These are phyloP conservation scores for Otolemur crassicaudatus DNA, from an alignment of 2,797 vertebrate genomes.

Conservation along the genomic window DNA sequence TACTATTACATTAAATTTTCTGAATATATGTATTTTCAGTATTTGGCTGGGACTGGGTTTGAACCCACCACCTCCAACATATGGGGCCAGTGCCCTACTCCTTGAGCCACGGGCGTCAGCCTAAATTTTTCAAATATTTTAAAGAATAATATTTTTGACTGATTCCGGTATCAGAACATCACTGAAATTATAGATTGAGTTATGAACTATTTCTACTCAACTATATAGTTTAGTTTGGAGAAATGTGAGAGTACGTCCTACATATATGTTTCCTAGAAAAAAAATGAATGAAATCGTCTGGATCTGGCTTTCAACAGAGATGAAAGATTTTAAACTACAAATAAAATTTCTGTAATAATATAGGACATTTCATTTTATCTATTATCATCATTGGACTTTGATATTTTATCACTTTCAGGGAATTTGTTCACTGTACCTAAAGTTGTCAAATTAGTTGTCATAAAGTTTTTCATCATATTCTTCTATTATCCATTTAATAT, in stretches of 20 bases:
- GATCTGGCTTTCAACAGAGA: neutral
- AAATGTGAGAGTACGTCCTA: neutral
- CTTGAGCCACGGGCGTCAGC: too few species aligned
- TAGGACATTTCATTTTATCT: neutral
- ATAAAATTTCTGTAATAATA: neutral
- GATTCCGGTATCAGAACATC: neutral
- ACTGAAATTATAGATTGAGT: neutral
- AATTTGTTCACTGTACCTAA: neutral
- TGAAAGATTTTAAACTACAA: neutral
- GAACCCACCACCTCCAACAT: too few species aligned
- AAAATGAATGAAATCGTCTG: neutral
- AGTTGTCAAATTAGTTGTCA: neutral
- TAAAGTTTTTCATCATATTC: neutral
- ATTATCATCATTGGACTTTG: neutral
- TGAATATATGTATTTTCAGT: neutral
- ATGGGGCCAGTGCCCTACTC: too few species aligned
- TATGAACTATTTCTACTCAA: neutral
- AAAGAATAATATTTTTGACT: neutral
- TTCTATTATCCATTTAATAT: neutral
- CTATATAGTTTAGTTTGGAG: neutral
- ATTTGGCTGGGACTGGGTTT: too few species aligned
- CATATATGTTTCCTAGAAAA: neutral
- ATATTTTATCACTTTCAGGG: neutral
- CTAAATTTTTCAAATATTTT: neutral
- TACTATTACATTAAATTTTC: neutral